Base-by-base conservation (phyloP, 2,888 invertebrate genomes). In the Hypomecis atomaria region DNA sequence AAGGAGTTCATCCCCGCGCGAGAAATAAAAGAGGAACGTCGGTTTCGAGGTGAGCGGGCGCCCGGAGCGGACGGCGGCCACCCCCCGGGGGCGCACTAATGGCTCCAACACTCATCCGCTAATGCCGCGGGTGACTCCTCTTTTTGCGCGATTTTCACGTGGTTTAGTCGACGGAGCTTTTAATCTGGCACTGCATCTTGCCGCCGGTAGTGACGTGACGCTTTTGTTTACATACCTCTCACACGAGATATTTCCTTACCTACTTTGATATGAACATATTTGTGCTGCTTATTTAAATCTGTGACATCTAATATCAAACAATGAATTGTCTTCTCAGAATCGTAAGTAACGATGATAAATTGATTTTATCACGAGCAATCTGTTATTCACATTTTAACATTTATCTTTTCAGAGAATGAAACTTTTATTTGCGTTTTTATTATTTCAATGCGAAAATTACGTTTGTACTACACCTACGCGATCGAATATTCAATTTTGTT, bases 1-100 rank as follows among this genome's bases (percentile, higher is more conserved):
- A 92, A 92, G 92, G 92, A 92, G 92, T 92, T 92, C 92, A 92
- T 92, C 91, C 90, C 91, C 90, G 90, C 89, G 90, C 91, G 90
- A 89, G 92, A 92, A 92, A 92, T 92, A 92, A 92, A 92, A 92
- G 92, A 91, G 91, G 89, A 87, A 87, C 86, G 86, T 80, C 77
- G 87, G 82, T 84, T 85, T 85, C 79, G 81, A 85, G 84, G 83
- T 78, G 82, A 83, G 73, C 75, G 80, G 81, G 79, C 69, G 71
- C 70, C 69, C 71, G 72, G 60, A 73, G 72, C 78, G 76, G n/a
- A 7, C 23, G 52, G 9, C n/a, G 7, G 2, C 0, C 40, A 33
- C 53, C 44, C 47, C 40, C 56, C 40, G n/a, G 33, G 56, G 83
- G 84, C 75, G 85, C 90, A 87, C 92, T 92, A 92, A 92, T 92